A percentile compares a stretch with the other conserved stretches of the same genome.
Evolutionary conservation across 2,888 invertebrate genomes (phyloP).

Genomic region (Micoletzkya japonica): DNA sequence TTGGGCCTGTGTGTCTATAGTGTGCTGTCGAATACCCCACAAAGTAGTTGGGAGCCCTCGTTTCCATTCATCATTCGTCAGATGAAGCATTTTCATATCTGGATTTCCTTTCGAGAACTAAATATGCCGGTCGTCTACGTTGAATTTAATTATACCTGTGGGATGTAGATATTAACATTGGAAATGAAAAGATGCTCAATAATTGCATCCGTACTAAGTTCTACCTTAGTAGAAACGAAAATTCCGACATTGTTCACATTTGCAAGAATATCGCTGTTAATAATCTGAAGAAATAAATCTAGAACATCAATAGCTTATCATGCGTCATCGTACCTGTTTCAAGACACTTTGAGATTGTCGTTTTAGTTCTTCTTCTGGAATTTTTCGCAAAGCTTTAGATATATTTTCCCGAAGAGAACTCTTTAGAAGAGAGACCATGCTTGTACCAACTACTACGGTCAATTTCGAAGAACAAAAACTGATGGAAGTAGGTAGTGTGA

Average conservation of each 20-base stretch:
- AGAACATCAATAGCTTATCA: not conserved
- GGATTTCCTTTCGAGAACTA: not conserved
- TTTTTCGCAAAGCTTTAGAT: not conserved
- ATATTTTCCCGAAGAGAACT: slow-evolving; percentile 5
- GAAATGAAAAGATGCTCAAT: not conserved
- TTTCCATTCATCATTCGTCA: not conserved
- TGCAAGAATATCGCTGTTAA: not conserved
- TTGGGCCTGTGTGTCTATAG: not conserved
- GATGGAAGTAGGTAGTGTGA: not conserved
- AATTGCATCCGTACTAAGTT: not conserved
- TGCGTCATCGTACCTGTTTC: not conserved
- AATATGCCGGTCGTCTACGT: too few relatives aligned
- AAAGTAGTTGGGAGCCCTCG: not conserved
- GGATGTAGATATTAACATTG: slow-evolving; percentile 5
- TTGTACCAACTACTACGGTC: not conserved
- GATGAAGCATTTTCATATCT: not conserved
- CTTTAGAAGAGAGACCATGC: not conserved
- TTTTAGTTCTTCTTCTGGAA: not conserved
- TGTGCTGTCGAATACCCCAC: not conserved
- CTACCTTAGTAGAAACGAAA: not conserved
- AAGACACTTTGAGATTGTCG: not conserved
- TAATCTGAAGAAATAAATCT: not conserved
- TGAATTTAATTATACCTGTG: not conserved
- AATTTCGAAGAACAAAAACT: not conserved
- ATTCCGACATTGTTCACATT: not conserved